Percentiles rank a stretch among this genome's conserved stretches.
phyloP scores from a whole-genome alignment of 1,140 invertebrate species.

The Aporrectodea caliginosa region DNA sequence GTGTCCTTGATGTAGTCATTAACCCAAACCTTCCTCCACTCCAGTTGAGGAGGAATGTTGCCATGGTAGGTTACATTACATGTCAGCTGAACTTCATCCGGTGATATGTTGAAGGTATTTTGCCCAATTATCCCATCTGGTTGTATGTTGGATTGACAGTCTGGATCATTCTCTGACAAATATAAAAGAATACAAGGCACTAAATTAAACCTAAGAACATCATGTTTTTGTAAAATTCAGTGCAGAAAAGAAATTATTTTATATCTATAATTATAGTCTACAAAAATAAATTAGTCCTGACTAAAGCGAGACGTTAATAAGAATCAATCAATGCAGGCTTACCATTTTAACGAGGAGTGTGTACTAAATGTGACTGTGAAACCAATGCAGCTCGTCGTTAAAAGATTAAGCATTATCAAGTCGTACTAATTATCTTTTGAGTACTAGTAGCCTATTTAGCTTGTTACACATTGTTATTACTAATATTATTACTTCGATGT shows the following conservation, averaged over 20 bases:
- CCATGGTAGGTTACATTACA: neutral
- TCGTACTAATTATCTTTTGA: too few species aligned
- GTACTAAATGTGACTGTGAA: too few species aligned
- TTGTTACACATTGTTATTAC: too few species aligned
- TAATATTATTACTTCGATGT: too few species aligned
- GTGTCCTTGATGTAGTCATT: neutral
- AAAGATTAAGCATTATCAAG: too few species aligned
- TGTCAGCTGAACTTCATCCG: neutral
- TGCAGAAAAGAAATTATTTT: neutral
- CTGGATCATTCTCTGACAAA: neutral
- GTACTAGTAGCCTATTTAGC: too few species aligned
- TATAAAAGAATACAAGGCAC: too few species aligned
- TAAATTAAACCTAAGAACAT: too few species aligned
- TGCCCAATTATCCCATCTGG: neutral
- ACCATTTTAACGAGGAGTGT: too few species aligned
- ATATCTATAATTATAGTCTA: neutral
- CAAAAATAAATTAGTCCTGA: neutral
- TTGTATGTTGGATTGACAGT: neutral
- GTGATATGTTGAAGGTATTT: neutral
- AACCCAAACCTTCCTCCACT: neutral
- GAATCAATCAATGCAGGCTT: neutral
- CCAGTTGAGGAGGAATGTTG: neutral
- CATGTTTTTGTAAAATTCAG: neutral
- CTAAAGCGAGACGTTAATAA: neutral
- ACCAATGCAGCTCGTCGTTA: too few species aligned